phyloP scores from a whole-genome alignment of 1,140 invertebrate species.

The Macrosteles quadrilineatus region DNA sequence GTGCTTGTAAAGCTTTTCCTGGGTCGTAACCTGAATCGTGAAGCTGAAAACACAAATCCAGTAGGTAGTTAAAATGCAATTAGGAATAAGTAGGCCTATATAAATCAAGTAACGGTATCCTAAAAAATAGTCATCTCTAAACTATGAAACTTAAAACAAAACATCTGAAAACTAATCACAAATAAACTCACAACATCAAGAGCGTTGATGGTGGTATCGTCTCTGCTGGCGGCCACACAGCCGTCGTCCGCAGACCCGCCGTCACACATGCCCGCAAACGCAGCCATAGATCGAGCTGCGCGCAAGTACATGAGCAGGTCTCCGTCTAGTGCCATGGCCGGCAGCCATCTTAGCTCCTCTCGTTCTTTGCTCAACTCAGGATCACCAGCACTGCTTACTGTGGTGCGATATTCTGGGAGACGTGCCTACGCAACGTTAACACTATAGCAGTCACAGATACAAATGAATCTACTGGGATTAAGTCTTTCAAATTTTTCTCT shows the following conservation, averaged over 20 bases:
- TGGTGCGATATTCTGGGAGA: slow-evolving; percentile 74
- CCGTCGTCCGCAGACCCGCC: slow-evolving; percentile 95
- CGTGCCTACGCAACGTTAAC: slow-evolving; percentile 62
- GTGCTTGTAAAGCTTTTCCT: slow-evolving; percentile 89
- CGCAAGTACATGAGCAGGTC: slow-evolving; percentile 97
- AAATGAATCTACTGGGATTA: too few species aligned
- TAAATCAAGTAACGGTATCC: too few species aligned
- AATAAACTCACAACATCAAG: slow-evolving; percentile 85
- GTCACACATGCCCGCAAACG: slow-evolving; percentile 97
- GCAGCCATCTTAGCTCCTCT: slow-evolving; percentile 92
- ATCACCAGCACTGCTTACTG: slow-evolving; percentile 63
- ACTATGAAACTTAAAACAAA: too few species aligned
- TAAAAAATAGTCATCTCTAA: too few species aligned
- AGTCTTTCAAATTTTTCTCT: too few species aligned
- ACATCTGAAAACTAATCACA: too few species aligned
- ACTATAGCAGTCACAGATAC: too few species aligned
- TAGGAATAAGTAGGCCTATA: too few species aligned
- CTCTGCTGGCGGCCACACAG: slow-evolving; percentile 91
- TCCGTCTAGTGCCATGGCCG: slow-evolving; percentile 85
- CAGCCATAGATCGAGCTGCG: slow-evolving; percentile 93
- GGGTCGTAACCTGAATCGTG: slow-evolving; percentile 95
- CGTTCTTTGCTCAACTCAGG: slow-evolving; percentile 71
- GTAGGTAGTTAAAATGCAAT: too few species aligned
- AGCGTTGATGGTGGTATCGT: slow-evolving; percentile 98
- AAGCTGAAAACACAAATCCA: slow-evolving; percentile 59